Base-by-base conservation (phyloP, 1,140 invertebrate species). In the Meloidogyne hapla region DNA sequence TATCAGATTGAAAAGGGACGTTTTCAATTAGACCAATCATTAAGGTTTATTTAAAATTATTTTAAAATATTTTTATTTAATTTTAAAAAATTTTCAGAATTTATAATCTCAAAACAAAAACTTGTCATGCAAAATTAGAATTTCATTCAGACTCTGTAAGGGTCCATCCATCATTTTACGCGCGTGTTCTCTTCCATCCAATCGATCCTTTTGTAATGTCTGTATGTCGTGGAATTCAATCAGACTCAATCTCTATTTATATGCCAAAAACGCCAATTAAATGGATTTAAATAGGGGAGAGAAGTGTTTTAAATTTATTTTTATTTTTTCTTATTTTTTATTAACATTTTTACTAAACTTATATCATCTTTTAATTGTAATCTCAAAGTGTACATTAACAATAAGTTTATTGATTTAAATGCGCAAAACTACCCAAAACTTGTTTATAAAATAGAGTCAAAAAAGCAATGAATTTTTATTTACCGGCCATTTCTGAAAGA, bases 131-230 rank as follows among this genome's bases (percentile, higher is more conserved):
- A 10, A n/a, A 70, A 25, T 21, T 78, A 42, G 77, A 80, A n/a
- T 77, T 77, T 23, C 76, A 75, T 2, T 25, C 42, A 2, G 45
- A 28, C 15, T 79, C 45, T 21, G n/a, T 18, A 15, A 13, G 42
- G 12, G 45, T 13, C 45, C 15, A 48, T 48, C 13, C 62, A 66
- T 25, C 33, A 6, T 42, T 28, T 23, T 64, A 38, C 28, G 45
- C 68, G 6, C 45, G 69, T 33, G 66, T 78, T 23, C 40, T 78
- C 40, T 78, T 78, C 61, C 77, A 78, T 70, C 77, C 77, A n/a
- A 40, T 62, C n/a, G 77, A 78, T 45, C 77, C 77, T 13, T 78
- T 78, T n/a, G 77, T 69, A n/a, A 65, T 78, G 23, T 78, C 77
- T 18, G 15, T 77, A 13, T 23, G 25, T 61, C 67, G 56, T 25